These are phyloP conservation scores for Agrochola macilenta DNA, from an alignment of 2,888 invertebrate genomes.

Conservation along the genomic window DNA sequence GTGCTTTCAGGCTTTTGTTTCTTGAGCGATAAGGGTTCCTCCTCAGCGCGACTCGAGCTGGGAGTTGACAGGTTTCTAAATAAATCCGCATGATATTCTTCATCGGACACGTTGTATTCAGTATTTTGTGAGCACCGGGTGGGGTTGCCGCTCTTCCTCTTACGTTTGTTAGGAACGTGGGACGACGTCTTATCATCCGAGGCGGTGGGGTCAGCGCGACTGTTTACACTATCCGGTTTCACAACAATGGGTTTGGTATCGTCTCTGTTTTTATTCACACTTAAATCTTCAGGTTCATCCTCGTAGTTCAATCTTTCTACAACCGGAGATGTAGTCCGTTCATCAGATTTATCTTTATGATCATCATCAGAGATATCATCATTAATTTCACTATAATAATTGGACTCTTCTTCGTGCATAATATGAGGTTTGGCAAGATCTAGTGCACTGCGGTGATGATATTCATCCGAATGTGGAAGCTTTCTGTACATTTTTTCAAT, in stretches of 20 bases:
- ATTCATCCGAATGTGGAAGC: slow-evolving; percentile 81
- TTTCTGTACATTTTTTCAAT: slow-evolving; percentile 90
- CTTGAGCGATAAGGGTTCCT: slow-evolving; percentile 87
- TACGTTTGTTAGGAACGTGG: slow-evolving; percentile 92
- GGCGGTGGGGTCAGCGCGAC: slow-evolving; percentile 80
- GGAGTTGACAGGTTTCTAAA: slow-evolving; percentile 86
- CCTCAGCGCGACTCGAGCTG: slow-evolving; percentile 82
- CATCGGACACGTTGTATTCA: slow-evolving; percentile 88
- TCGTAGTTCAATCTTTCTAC: slow-evolving; percentile 82
- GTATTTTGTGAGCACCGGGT: slow-evolving; percentile 92
- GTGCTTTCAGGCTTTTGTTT: slow-evolving; percentile 87
- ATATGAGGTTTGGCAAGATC: slow-evolving; percentile 81
- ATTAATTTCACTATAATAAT: slow-evolving; percentile 84
- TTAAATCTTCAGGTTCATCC: slow-evolving; percentile 93
- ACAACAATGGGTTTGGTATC: slow-evolving; percentile 89
- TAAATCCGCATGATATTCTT: slow-evolving; percentile 86
- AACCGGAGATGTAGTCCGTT: slow-evolving; percentile 75
- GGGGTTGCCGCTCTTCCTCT: slow-evolving; percentile 95
- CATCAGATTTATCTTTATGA: slow-evolving; percentile 75
- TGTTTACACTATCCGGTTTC: slow-evolving; percentile 76
- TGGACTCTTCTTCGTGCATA: slow-evolving; percentile 81
- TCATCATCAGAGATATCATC: slow-evolving; percentile 83
- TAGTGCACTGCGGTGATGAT: slow-evolving; percentile 79
- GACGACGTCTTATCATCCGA: slow-evolving; percentile 87
- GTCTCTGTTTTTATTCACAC: slow-evolving; percentile 92